Evolutionary conservation across 2,113 vertebrate species (phyloP), one percentile per base, ranked within the genome.

Genomic region (Anser brachyrhynchus): DNA sequence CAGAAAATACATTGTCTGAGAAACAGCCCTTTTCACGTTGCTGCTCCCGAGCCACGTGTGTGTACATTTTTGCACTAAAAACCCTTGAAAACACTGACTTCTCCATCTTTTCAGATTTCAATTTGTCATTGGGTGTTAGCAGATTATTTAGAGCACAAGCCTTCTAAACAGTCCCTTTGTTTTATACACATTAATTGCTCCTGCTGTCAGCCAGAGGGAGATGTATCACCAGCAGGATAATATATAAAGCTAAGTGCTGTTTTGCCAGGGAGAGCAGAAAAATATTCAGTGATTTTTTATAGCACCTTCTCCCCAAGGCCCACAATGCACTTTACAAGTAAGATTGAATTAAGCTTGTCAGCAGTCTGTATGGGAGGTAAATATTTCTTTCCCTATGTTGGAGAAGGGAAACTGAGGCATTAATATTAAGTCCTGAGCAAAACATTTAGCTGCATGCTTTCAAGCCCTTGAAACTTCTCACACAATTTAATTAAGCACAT

Each of bases 381-480:
- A 90, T 96, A 73, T 82, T 94, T 91, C 58, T 87, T 77, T 86
- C 65, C 72, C 35, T 72, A 3, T 39, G n/a, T 26, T 77, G 28
- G n/a, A 83, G 64, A 88, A 83, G 90, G 85, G 92, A 96, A 97
- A 95, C 94, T 93, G 94, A 96, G 93, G 95, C 92, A 95, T 78
- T 87, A 82, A 73, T 70, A 86, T 70, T 73, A 89, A 92, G 84
- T 44, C 84, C 52, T 35, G 33, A 87, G 54, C 84, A 89, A 89
- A 87, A 64, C 58, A 61, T 84, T 87, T 61, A 49, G 54, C 80
- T 82, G 70, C 46, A 12, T 89, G 76, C 73, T 94, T 95, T 78
- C 73, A 91, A 88, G 49, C 26, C 41, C 73, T 77, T 87, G 81
- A 91, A 93, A 89, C 43, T 72, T 78, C 58, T 93, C 81, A 61